Base-by-base conservation (phyloP, 2,797 vertebrate species). In the Allobates femoralis region DNA sequence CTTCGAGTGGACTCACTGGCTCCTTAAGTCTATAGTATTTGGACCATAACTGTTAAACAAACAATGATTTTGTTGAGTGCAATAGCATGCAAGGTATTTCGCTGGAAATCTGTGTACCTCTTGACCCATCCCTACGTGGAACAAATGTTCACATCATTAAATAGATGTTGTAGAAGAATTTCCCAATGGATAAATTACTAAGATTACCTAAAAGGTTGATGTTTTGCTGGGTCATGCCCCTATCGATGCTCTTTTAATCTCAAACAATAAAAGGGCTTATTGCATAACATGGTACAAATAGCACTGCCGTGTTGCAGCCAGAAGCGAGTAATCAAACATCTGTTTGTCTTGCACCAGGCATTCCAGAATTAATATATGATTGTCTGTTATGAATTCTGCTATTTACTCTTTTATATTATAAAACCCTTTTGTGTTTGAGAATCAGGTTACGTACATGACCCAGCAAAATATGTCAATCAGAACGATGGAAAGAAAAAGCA, bases 341-440 rank as follows among this genome's bases (percentile, higher is more conserved):
- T 81, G 62, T 51, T 51, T 53, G 26, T 28, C 62, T 67, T 32
- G 23, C 58, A 19, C 51, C 51, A 56, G 75, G 32, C 60, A 21
- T 14, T 12, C 6, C 41, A 67, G 30, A 60, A 53, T 51, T 46
- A 67, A 81, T 81, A 67, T 50, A 64, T 46, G 28, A 32, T 80
- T 80, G 62, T 51, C 10, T 67, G 79, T 46, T 32, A 66, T 67
- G 37, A 51, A 28, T 62, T 66, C 21, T 81, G 34, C 16, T 81
- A 66, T 81, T 81, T 64, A 51, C 79, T 50, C n/a, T 51, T 30
- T 58, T 34, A 66, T 66, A 81, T 81, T 81, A 67, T 23, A 66
- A 26, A 81, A 62, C 15, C 37, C 60, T 66, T 81, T 67, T 32
- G 28, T 50, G 46, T 34, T 81, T 67, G 26, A 51, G 18, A 67